phyloP scores from a whole-genome alignment of 2,113 vertebrate genomes.

The Mus pahari region DNA sequence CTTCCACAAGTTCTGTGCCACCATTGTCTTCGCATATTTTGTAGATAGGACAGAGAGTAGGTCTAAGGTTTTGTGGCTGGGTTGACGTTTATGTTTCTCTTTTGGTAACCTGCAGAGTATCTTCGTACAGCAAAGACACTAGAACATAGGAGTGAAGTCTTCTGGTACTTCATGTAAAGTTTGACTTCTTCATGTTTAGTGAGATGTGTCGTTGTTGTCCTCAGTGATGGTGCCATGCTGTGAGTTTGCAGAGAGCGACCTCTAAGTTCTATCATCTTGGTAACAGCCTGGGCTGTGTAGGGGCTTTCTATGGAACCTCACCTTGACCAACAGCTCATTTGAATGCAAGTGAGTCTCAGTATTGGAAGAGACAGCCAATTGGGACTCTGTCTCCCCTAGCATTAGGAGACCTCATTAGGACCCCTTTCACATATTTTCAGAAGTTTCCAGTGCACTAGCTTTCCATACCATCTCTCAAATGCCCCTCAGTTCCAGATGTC shows the following conservation, averaged over 20 bases:
- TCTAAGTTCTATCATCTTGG: neutral
- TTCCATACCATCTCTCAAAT: neutral
- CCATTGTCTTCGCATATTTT: neutral
- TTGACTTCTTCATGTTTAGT: neutral
- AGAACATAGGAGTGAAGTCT: neutral
- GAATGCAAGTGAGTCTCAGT: neutral
- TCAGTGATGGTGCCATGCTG: neutral
- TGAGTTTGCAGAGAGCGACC: neutral
- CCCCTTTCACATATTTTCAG: neutral
- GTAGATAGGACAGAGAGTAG: neutral
- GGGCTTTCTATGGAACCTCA: neutral
- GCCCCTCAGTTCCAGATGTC: neutral
- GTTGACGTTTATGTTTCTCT: neutral
- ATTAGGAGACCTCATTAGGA: neutral
- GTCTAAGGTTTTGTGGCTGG: neutral
- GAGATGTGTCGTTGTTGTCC: neutral
- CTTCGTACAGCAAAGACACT: neutral
- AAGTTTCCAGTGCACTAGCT: neutral
- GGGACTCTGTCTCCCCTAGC: neutral
- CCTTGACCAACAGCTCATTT: neutral
- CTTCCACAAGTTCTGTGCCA: neutral
- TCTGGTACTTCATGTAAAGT: too few relatives aligned
- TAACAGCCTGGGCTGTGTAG: neutral
- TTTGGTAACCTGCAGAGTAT: neutral
- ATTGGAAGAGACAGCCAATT: neutral